These are phyloP conservation scores for Taxidea taxus DNA, from an alignment of 2,113 vertebrate genomes.

Conservation along the genomic window DNA sequence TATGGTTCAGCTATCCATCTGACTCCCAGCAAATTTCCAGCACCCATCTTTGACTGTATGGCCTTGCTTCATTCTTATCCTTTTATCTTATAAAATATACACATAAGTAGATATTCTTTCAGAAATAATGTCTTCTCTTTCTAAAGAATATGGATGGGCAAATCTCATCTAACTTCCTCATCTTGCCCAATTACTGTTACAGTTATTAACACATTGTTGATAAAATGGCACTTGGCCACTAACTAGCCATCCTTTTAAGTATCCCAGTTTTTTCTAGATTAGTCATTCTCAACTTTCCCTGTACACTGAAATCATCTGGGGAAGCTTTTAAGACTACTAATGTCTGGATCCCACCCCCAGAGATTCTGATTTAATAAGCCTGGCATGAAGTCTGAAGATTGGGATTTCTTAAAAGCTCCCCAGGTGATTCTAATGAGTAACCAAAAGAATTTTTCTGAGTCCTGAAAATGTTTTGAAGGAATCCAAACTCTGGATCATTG, in stretches of 20 bases:
- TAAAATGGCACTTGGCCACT: background rate
- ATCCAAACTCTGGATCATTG: background rate
- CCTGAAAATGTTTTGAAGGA: conserved; percentile 32
- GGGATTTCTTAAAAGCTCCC: background rate
- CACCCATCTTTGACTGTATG: background rate
- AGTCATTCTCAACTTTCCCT: background rate
- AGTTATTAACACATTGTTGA: background rate
- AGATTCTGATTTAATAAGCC: conserved; percentile 1
- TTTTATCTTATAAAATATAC: background rate
- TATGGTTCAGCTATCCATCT: background rate
- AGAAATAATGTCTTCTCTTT: background rate
- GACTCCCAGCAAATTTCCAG: background rate
- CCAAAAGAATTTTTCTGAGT: background rate
- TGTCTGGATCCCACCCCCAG: background rate
- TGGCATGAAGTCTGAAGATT: background rate
- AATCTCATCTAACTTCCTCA: background rate
- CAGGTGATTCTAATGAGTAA: conserved; percentile 30
- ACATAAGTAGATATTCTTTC: background rate
- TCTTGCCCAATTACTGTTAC: background rate
- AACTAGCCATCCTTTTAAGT: background rate
- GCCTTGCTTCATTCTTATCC: background rate
- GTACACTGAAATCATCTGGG: background rate
- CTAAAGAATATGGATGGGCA: background rate
- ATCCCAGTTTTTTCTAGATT: background rate
- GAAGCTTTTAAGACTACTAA: conserved; percentile 18